Conservation (phyloP, 92 coral and sea anemone genomes). For the Epizoanthus fatuus region DNA sequence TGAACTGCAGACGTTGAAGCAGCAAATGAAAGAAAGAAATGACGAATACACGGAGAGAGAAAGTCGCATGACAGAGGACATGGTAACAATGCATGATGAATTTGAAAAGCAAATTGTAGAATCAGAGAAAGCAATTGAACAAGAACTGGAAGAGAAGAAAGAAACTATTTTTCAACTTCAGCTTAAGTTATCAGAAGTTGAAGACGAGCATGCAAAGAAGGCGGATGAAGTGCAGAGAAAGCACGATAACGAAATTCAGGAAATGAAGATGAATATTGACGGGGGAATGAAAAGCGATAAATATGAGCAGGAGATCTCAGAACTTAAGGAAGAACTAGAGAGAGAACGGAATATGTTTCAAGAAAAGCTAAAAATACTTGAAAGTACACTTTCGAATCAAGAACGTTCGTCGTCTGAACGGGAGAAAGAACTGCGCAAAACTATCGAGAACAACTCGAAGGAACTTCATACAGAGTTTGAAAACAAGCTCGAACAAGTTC, state of each 20-base stretch:
- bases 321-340: constrained; percentile 61
- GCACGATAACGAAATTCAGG: background rate
- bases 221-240: background rate
- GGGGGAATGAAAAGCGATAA: constrained; percentile 53
- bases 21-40: constrained; percentile 62
- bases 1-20: constrained; percentile 63
- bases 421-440: constrained; percentile 1
- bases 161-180: constrained; percentile 33
- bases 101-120: constrained; percentile 74
- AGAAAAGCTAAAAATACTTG: constrained; percentile 54
- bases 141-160: constrained; percentile 48
- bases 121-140: constrained; percentile 59
- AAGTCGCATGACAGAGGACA: constrained; percentile 66
- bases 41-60: constrained; percentile 54
- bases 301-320: constrained; percentile 28
- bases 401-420: constrained; percentile 23
- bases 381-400: constrained; percentile 2
- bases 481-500: constrained; percentile 12
- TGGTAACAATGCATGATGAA: constrained; percentile 74
- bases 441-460: background rate
- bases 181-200: constrained; percentile 24
- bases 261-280: constrained; percentile 30
- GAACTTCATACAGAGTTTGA: constrained; percentile 3
- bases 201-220: constrained; percentile 16
- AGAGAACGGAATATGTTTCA: constrained; percentile 46